Evolutionary conservation across 35 echinoderm and acorn worm species (phyloP).

Genomic region (Apostichopus parvimensis): DNA sequence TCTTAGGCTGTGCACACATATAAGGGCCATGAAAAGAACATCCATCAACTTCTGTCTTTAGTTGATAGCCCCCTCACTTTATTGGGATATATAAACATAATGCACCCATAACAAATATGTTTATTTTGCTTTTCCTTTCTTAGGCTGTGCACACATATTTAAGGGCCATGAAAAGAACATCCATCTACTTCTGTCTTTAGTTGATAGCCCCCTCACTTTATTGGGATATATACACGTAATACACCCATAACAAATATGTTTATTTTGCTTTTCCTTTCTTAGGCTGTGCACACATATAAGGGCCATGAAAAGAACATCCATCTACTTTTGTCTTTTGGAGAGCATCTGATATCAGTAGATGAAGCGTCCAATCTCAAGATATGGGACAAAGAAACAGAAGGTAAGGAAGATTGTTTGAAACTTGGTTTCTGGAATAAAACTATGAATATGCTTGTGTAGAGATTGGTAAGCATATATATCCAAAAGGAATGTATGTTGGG

Average conservation of each 20-base stretch:
- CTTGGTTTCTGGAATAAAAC: not conserved
- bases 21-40: constrained; percentile 70
- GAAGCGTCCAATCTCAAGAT: constrained; percentile 75
- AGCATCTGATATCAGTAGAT: constrained; percentile 90
- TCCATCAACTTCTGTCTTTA: constrained; percentile 86
- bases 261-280: not conserved
- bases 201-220: not conserved
- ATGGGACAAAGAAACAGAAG: constrained; percentile 88
- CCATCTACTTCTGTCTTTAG: constrained; percentile 90
- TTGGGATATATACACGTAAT: too few species aligned
- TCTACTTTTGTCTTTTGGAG: constrained; percentile 87
- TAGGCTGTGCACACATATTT: constrained; percentile 83
- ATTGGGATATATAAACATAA: too few species aligned
- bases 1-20: constrained; percentile 70
- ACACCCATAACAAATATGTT: not conserved
- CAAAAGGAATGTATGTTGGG: too few species aligned
- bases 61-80: constrained; percentile 38
- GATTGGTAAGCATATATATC: too few species aligned
- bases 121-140: not conserved
- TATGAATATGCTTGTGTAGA: too few species aligned
- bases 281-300: constrained; percentile 79
- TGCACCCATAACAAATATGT: not conserved
- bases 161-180: constrained; percentile 78
- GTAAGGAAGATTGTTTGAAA: constrained; percentile 22
- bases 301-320: constrained; percentile 88